Conservation (phyloP, 2,888 invertebrate genomes). For the Agrypnus murinus region DNA sequence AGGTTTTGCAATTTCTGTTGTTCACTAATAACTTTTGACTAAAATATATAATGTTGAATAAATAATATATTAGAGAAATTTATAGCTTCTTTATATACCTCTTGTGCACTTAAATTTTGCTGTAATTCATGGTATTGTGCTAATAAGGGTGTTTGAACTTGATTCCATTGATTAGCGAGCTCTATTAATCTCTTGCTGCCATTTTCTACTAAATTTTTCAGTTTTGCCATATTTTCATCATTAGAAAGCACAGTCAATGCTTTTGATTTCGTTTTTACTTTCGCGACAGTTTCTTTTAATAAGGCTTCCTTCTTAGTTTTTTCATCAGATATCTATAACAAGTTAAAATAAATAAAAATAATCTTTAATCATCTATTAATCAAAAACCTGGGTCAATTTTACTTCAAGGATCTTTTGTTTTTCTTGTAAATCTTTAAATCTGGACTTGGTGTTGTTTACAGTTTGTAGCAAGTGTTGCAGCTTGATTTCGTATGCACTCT, state of each 20-base stretch:
- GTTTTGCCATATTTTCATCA: conserved; percentile 75
- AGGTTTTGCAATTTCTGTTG: conserved; percentile 65
- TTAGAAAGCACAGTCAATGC: conserved; percentile 80
- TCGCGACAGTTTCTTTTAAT: conserved; percentile 68
- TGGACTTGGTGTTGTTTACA: conserved; percentile 44
- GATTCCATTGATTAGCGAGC: conserved; percentile 83
- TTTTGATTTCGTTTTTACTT: conserved; percentile 74
- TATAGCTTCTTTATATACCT: conserved; percentile 68
- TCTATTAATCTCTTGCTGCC: conserved; percentile 78
- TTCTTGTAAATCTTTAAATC: conserved; percentile 40
- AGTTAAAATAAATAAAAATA: not conserved
- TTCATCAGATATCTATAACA: conserved; percentile 57
- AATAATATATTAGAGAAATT: not conserved
- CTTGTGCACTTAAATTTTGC: conserved; percentile 66
- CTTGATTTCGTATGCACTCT: conserved; percentile 20
- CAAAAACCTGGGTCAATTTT: conserved; percentile 43
- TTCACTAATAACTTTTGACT: conserved; percentile 62
- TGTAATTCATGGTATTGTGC: conserved; percentile 73
- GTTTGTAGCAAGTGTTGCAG: conserved; percentile 19
- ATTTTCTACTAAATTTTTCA: conserved; percentile 76
- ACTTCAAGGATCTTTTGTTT: conserved; percentile 48
- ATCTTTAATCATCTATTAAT: not conserved
- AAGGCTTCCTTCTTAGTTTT: conserved; percentile 69
- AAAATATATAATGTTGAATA: conserved; percentile 26
- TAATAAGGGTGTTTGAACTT: conserved; percentile 79